phyloP scores from a whole-genome alignment of 2,888 invertebrate species.

The Epinotia brunnichana region DNA sequence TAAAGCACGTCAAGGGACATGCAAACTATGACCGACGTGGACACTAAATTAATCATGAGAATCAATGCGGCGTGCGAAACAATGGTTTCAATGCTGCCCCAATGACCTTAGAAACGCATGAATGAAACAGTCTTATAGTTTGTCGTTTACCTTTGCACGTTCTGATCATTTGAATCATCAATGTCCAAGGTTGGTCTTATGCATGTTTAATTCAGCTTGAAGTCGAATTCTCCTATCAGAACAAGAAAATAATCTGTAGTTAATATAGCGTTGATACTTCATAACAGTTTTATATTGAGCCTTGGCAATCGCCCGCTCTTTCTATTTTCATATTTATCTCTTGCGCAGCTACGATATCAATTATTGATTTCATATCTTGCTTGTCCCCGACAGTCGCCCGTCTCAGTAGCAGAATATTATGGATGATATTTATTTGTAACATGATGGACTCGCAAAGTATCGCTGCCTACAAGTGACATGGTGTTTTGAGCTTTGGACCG shows the following conservation, averaged over 20 bases:
- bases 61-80: conserved; percentile 45
- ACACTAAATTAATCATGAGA: conserved; percentile 47
- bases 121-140: conserved; percentile 36
- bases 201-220: conserved; percentile 24
- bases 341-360: conserved; percentile 4
- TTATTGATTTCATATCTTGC: conserved; percentile 6
- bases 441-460: background rate
- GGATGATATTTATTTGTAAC: background rate
- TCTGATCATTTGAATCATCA: conserved; percentile 29
- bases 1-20: conserved; percentile 46
- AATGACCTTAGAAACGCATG: conserved; percentile 43
- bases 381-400: background rate
- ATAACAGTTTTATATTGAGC: conserved; percentile 6
- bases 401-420: background rate
- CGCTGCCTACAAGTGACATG: background rate
- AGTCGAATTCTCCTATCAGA: conserved; percentile 17
- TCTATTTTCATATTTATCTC: conserved; percentile 24
- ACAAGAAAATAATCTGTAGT: background rate
- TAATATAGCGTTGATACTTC: conserved; percentile 20
- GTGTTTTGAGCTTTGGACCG: background rate
- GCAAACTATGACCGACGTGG: conserved; percentile 50
- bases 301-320: background rate
- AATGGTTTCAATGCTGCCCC: conserved; percentile 46
- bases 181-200: conserved; percentile 29
- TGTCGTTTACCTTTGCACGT: conserved; percentile 33